Percentiles rank a stretch among this genome's conserved stretches.
Conservation (phyloP, 2,888 invertebrate genomes). For the Ormyrus nitidulus region DNA sequence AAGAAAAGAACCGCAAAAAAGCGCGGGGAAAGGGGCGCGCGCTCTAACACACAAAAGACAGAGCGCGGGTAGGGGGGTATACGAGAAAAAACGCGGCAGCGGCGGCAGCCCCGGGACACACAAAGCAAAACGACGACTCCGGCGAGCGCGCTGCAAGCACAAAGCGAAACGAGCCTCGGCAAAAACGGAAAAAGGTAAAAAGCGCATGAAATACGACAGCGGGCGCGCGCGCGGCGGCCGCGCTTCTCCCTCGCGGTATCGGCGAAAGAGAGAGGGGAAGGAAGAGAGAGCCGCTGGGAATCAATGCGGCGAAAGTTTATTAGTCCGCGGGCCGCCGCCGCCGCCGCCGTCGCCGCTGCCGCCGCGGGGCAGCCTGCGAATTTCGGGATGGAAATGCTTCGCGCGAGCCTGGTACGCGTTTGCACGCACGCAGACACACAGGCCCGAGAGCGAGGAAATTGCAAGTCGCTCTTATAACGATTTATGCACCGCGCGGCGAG, state of each 20-base stretch:
- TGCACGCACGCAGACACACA: constrained; percentile 53
- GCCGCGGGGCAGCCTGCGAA: constrained; percentile 12
- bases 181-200: constrained; percentile 34
- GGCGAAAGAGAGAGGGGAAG: not conserved
- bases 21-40: too few relatives aligned
- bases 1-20: constrained; percentile 43
- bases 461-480: constrained; percentile 49
- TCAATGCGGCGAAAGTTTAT: constrained; percentile 56
- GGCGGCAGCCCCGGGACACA: too few relatives aligned
- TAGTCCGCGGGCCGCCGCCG: constrained; percentile 52
- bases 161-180: constrained; percentile 7
- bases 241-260: not conserved
- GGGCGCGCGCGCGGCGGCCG: not conserved
- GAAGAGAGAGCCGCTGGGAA: constrained; percentile 29
- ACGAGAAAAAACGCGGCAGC: not conserved
- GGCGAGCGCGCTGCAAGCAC: not conserved
- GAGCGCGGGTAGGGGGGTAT: not conserved
- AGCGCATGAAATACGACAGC: constrained; percentile 43
- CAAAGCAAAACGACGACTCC: constrained; percentile 4
- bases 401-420: constrained; percentile 54
- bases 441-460: constrained; percentile 28
- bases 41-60: constrained; percentile 19
- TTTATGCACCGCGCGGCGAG: constrained; percentile 55
- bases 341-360: not conserved
- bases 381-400: constrained; percentile 32